Percentiles rank a stretch among this genome's conserved stretches.
These are phyloP conservation scores for Brachymystax lenok DNA, from an alignment of 2,797 vertebrate genomes.

Conservation along the genomic window DNA sequence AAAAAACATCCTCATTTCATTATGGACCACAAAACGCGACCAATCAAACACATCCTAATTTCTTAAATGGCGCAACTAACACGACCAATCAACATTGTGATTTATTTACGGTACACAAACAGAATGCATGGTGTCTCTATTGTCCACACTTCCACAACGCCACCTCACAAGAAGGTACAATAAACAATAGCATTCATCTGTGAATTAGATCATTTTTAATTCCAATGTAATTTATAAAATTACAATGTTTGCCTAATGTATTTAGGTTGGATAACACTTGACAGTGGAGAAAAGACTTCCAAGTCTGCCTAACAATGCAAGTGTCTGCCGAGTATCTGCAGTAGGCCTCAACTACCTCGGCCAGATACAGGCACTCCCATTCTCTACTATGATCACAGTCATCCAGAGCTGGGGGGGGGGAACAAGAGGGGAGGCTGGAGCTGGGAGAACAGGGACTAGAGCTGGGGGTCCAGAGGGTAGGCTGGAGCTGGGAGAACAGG, in stretches of 20 bases:
- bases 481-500: no score
- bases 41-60: constrained; percentile 5
- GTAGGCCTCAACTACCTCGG: no score
- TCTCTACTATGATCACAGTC: no score
- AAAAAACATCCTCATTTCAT: constrained; percentile 10
- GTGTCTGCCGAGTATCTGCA: no score
- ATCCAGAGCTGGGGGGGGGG: no score
- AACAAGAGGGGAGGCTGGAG: no score
- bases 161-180: background rate
- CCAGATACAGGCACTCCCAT: no score
- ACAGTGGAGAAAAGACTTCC: background rate
- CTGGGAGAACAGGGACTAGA: no score
- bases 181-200: background rate
- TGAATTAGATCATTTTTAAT: background rate
- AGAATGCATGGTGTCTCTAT: background rate
- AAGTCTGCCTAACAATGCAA: no score
- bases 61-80: background rate
- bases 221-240: background rate
- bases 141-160: no score
- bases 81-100: background rate
- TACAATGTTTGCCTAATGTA: background rate
- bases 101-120: background rate
- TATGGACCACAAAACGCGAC: background rate
- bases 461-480: no score
- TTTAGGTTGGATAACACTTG: background rate